phyloP scores from a whole-genome alignment of 2,888 invertebrate genomes.

The Nezara viridula region DNA sequence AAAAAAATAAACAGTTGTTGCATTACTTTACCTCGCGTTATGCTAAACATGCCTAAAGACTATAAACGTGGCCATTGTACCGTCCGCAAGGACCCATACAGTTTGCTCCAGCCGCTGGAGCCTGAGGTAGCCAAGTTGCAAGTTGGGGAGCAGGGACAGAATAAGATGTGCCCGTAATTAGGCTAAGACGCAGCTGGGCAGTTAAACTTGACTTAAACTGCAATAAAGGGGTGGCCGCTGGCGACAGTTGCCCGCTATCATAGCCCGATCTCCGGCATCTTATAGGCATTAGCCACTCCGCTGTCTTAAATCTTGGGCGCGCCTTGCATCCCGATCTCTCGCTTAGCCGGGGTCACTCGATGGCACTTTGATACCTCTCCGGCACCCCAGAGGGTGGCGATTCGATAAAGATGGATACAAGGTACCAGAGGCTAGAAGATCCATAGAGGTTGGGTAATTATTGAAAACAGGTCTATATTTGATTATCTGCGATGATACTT shows the following conservation, averaged over 20 bases:
- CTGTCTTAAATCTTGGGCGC: conserved; percentile 55
- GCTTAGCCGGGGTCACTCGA: conserved; percentile 1
- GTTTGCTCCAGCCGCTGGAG: conserved; percentile 18
- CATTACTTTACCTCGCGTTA: no score
- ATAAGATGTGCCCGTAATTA: conserved; percentile 21
- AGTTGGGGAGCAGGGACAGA: background rate
- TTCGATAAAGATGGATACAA: background rate
- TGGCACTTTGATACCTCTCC: conserved; percentile 52
- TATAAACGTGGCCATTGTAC: background rate
- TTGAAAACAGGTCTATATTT: background rate
- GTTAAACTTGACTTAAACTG: conserved; percentile 56
- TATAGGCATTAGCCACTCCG: conserved; percentile 56
- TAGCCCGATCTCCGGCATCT: conserved; percentile 55
- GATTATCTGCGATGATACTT: background rate
- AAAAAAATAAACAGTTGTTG: no score
- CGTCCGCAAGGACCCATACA: background rate
- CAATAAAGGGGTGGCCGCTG: conserved; percentile 37
- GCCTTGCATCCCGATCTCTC: conserved; percentile 40
- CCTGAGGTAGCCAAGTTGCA: background rate
- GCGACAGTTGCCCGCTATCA: conserved; percentile 59
- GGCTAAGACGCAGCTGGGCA: conserved; percentile 54
- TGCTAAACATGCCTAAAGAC: no score
- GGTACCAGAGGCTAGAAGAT: background rate
- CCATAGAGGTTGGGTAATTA: background rate
- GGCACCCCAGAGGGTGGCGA: background rate